Percentiles rank a stretch among this genome's conserved stretches.
Conservation (phyloP, 2,888 invertebrate species). For the Scaptodrosophila latifasciaeformis region DNA sequence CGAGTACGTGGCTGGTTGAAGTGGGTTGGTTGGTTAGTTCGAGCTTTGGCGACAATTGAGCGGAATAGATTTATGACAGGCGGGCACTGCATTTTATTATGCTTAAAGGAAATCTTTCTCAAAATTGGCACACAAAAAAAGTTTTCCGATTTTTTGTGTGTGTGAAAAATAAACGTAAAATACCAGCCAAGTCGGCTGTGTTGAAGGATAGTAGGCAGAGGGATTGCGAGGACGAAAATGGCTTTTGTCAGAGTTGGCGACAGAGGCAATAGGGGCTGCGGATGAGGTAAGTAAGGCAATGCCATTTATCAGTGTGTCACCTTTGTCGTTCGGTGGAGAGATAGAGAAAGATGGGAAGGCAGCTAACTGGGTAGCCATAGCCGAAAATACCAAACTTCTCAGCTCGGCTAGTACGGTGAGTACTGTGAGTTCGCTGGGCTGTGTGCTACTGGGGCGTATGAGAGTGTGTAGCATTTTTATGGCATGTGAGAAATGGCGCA, state of each 20-base stretch:
- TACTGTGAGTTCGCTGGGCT: background rate
- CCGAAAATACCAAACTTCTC: too few species aligned
- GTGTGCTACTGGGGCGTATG: conserved; percentile 17
- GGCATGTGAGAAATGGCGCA: conserved; percentile 66
- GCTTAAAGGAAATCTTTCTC: conserved; percentile 63
- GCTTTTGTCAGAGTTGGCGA: too few species aligned
- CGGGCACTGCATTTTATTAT: conserved; percentile 66
- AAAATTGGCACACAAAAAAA: conserved; percentile 59
- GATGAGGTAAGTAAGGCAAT: conserved; percentile 58
- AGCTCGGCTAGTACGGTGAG: conserved; percentile 7
- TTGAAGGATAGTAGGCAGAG: conserved; percentile 9
- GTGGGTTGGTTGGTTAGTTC: background rate
- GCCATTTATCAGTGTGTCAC: conserved; percentile 69
- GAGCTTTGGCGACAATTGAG: conserved; percentile 52
- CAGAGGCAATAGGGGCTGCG: conserved; percentile 15
- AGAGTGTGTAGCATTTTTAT: conserved; percentile 48
- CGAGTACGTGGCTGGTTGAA: too few species aligned
- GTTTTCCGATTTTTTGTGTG: conserved; percentile 25
- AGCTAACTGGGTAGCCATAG: conserved; percentile 54
- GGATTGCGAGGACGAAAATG: too few species aligned
- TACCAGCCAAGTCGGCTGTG: conserved; percentile 27
- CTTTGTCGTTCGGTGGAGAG: conserved; percentile 36
- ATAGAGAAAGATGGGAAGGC: too few species aligned
- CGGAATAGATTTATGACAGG: conserved; percentile 69
- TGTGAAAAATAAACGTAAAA: conserved; percentile 52